Percentiles rank a stretch among this genome's conserved stretches.
phyloP scores from a whole-genome alignment of 1,140 invertebrate species.

The Cyphomyrmex costatus region DNA sequence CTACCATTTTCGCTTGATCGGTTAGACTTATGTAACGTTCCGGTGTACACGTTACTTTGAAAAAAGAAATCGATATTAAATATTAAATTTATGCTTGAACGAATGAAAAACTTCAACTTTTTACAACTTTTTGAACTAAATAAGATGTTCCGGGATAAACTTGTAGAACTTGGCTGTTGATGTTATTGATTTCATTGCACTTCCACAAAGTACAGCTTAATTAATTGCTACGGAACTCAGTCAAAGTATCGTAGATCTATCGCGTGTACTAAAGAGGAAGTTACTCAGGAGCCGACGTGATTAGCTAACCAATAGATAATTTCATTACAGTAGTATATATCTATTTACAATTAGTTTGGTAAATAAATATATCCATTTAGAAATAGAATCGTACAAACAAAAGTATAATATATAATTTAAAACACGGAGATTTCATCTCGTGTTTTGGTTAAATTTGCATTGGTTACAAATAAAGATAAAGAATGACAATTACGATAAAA shows the following conservation, averaged over 20 bases:
- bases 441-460: no score
- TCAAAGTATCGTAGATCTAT: conserved; percentile 31
- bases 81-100: neutral
- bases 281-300: conserved; percentile 35
- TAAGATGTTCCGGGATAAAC: neutral
- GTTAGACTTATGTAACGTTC: neutral
- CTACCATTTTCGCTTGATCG: neutral
- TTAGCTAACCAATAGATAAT: conserved; percentile 35
- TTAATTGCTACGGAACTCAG: conserved; percentile 24
- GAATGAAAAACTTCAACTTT: neutral
- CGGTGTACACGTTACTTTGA: no score
- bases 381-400: no score
- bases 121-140: neutral
- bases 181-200: conserved; percentile 19
- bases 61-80: neutral
- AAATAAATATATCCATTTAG: no score
- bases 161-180: conserved; percentile 4
- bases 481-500: neutral
- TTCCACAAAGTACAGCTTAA: conserved; percentile 26
- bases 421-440: no score
- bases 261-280: conserved; percentile 24
- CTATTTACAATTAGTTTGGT: neutral
- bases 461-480: neutral
- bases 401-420: no score
- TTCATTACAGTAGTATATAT: conserved; percentile 15